Base-by-base conservation (phyloP, 2,888 invertebrate genomes). In the Fissipunctia ypsillon region DNA sequence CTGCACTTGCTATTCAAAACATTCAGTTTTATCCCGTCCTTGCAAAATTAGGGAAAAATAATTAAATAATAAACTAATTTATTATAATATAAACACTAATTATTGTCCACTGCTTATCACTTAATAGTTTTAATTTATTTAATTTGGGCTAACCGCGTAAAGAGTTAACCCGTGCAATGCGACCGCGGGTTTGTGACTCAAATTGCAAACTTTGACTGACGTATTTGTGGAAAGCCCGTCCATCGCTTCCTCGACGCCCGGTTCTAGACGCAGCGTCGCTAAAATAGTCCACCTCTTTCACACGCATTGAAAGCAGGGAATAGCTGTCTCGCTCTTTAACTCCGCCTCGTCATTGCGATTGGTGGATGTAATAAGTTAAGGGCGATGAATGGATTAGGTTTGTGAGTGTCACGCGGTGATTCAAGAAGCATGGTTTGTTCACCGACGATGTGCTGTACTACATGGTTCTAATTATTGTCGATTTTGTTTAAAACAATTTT, bases 311-410 rank as follows among this genome's bases (percentile, higher is more conserved):
- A 22, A 25, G 12, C 7, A 5, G 5, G n/a, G 65, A 88, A 69
- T 63, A 3, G 57, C 72, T 74, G 57, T 92, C 91, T 88, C 88
- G 2, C 57, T 90, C 88, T 41, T 10, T 43, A 75, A 88, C 91
- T 85, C 91, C 94, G 91, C 94, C 92, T 85, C 85, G 84, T 31
- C 19, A 0, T 70, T 60, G 64, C 81, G 86, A 93, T 92, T 93
- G 92, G 92, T 85, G 48, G 72, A 59, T 64, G 69, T 78, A 72
- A 81, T 80, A 78, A 81, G 77, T 78, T 80, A 78, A 85, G 83
- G 79, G 81, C 65, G 72, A 87, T 87, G 85, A 87, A 87, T 84
- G 83, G 84, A 87, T 87, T 83, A 84, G 61, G 69, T 78, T 83
- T 61, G 70, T 74, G 78, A 84, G 82, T 82, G 63, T 76, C 79